Base-by-base conservation (phyloP, 2,888 invertebrate species). In the Andrena fulva region DNA sequence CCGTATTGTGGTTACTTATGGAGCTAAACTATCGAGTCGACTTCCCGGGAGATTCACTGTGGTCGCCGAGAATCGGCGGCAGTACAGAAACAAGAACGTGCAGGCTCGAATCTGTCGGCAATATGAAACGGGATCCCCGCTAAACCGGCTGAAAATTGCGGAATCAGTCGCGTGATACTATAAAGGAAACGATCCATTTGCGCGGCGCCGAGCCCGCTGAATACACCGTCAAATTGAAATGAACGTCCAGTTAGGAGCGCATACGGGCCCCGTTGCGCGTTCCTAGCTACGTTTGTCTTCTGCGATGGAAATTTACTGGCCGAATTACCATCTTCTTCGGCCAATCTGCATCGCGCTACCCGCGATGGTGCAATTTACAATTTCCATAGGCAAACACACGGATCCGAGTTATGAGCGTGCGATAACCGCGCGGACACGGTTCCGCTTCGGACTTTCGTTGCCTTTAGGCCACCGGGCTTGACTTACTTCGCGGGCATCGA, bases 181-280 rank as follows among this genome's bases (percentile, higher is more conserved):
- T 71, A 79, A 86, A 84, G 76, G 86, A 84, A 84, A 86, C 80
- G 77, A 80, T 77, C 72, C 71, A 63, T 80, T 74, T 80, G 69
- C 68, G 59, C 72, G 52, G 64, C 79, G 31, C 56, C 42, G 42
- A 35, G 67, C 24, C 60, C 70, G 52, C 67, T 68, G 83, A 77
- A 82, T 86, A 77, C 73, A 48, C 80, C 79, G 77, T 82, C 72
- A 77, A 78, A 82, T 82, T 79, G 78, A 80, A 85, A 75, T 75
- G 80, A 62, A 74, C 74, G 85, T 87, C 80, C 87, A 85, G 82
- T 87, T 87, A 74, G 81, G 69, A 80, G 74, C 73, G 60, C 54
- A 48, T 33, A 50, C 64, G 42, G 72, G 56, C 33, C 62, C 33
- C 50, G 27, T 50, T 56, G n/a, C 20, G 52, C 10, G 31, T 27